A percentile compares a stretch with the other conserved stretches of the same genome.
Conservation (phyloP, 2,113 vertebrate species). For the Apistogramma diplotaenia region DNA sequence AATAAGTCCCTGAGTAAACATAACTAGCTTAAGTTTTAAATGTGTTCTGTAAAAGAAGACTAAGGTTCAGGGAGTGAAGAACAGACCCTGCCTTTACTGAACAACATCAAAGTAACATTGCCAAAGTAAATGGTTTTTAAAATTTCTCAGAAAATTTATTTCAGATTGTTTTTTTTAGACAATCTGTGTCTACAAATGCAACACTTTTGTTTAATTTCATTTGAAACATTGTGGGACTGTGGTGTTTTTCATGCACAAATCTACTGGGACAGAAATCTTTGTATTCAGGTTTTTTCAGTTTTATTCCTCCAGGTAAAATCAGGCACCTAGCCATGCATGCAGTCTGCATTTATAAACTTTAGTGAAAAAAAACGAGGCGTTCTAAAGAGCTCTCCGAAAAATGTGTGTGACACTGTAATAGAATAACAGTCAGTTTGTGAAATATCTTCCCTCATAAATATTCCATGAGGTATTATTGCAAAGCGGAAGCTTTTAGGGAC, state of each 20-base stretch:
- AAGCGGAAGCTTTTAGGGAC: background rate
- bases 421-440: background rate
- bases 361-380: background rate
- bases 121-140: slow-evolving; percentile 4
- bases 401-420: background rate
- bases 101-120: slow-evolving; percentile 1
- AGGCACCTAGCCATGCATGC: background rate
- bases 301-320: background rate
- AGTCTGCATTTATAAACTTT: background rate
- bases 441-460: background rate
- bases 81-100: background rate
- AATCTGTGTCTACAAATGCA: background rate
- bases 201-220: background rate
- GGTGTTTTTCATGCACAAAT: background rate
- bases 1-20: slow-evolving; percentile 45
- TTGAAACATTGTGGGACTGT: background rate
- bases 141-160: background rate
- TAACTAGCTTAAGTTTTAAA: slow-evolving; percentile 47
- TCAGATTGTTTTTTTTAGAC: background rate
- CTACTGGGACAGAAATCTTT: too few species aligned
- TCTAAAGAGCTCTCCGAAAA: background rate
- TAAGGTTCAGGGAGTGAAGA: background rate
- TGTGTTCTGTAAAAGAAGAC: slow-evolving; percentile 32
- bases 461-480: background rate
- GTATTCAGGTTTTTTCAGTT: background rate